Evolutionary conservation across 2,888 invertebrate species (phyloP), one percentile per base, ranked within the genome.

Genomic region (Trisateles emortualis): DNA sequence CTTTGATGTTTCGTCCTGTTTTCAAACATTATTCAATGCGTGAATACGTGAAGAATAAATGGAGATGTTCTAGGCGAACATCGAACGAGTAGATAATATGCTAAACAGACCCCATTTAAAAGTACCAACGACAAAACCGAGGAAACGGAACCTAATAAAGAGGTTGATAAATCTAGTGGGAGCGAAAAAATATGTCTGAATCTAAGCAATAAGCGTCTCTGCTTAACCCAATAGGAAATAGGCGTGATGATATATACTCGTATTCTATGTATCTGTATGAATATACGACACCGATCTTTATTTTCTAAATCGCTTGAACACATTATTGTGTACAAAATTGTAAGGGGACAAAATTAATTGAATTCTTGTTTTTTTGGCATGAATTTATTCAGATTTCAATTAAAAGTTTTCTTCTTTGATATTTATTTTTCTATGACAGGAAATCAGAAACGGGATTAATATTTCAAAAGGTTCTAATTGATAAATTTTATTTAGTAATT

Each of bases 1-100:
- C 83, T 97, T 97, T 29, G 97, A 96, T 36, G 96, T 96, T 74
- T 97, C 97, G 68, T 97, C 97, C 96, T 96, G 76, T 29, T 33
- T 48, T 35, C 53, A 41, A 63, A 70, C 16, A 51, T 10, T 13
- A n/a, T 32, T 51, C 6, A 39, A 32, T 32, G 11, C 13, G 4
- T 41, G 13, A 30, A 35, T 33, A 13, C 33, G 13, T 33, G 40
- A n/a, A n/a, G n/a, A n/a, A n/a, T n/a, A n/a, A n/a, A n/a, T n/a
- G n/a, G n/a, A n/a, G n/a, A n/a, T n/a, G n/a, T n/a, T n/a, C n/a
- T n/a, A n/a, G n/a, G n/a, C n/a, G n/a, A n/a, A n/a, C n/a, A n/a
- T n/a, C n/a, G n/a, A n/a, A n/a, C n/a, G n/a, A n/a, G n/a, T n/a
- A n/a, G n/a, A n/a, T n/a, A n/a, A n/a, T n/a, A n/a, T n/a, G n/a